phyloP scores from a whole-genome alignment of 2,797 vertebrate species.

The Avahi laniger region DNA sequence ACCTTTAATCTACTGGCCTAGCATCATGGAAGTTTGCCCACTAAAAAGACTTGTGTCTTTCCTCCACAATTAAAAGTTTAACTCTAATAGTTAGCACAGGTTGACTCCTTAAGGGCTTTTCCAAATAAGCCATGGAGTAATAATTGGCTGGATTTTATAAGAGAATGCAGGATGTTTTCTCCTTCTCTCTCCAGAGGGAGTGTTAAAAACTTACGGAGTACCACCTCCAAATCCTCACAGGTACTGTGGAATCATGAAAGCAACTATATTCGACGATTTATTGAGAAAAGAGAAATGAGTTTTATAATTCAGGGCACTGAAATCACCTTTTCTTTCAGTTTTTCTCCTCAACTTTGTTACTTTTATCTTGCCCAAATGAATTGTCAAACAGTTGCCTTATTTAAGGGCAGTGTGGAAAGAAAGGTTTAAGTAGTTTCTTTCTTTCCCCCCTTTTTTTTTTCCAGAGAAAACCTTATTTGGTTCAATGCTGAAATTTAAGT shows the following conservation, averaged over 20 bases:
- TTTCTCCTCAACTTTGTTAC: neutral
- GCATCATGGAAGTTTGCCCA: neutral
- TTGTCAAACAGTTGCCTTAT: neutral
- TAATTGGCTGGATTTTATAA: neutral
- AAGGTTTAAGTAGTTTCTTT: neutral
- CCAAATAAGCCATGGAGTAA: neutral
- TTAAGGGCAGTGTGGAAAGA: neutral
- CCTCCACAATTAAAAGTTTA: neutral
- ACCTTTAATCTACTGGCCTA: neutral
- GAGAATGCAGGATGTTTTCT: neutral
- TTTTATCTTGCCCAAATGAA: constrained; percentile 55
- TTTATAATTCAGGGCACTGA: neutral
- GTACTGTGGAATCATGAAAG: neutral
- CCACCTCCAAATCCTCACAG: neutral
- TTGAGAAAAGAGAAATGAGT: constrained; percentile 51
- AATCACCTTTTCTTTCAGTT: neutral
- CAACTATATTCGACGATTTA: neutral
- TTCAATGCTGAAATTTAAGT: neutral
- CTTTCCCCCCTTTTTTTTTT: fast-evolving
- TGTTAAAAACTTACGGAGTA: neutral
- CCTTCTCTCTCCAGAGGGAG: neutral
- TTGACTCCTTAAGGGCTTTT: neutral
- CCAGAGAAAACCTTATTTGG: neutral
- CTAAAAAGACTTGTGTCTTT: neutral
- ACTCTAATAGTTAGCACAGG: neutral